Percentiles rank a stretch among this genome's conserved stretches.
Conservation (phyloP, 2,797 vertebrate species). For the Typhlichthys eigenmanni region DNA sequence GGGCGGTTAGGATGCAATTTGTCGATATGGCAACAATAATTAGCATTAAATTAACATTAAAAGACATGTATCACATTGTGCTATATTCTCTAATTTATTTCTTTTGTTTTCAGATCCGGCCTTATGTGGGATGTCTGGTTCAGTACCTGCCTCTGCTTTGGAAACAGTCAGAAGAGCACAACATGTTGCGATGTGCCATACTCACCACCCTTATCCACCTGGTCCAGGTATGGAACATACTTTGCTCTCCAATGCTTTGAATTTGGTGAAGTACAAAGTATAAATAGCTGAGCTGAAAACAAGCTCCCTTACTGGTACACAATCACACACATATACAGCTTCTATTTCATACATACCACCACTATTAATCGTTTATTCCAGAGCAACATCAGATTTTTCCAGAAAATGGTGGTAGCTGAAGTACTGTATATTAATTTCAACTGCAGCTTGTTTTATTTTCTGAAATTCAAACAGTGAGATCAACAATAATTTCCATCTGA, state of each 20-base stretch:
- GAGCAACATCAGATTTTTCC: too few relatives aligned
- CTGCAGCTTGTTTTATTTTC: too few relatives aligned
- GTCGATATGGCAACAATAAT: too few relatives aligned
- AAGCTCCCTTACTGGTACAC: not conserved
- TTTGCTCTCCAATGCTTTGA: not conserved
- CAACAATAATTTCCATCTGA: too few relatives aligned
- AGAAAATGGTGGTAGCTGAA: too few relatives aligned
- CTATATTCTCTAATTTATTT: not conserved
- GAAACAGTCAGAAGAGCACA: conserved; percentile 98
- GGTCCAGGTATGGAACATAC: conserved; percentile 82
- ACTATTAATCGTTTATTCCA: too few relatives aligned
- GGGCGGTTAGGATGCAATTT: too few relatives aligned
- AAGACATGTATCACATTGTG: too few relatives aligned
- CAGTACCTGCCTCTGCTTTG: conserved; percentile 96
- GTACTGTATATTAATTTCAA: too few relatives aligned
- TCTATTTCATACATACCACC: not conserved
- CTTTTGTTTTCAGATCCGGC: conserved; percentile 81
- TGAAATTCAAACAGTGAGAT: too few relatives aligned
- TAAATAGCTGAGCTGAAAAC: not conserved
- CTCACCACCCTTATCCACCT: conserved; percentile 93
- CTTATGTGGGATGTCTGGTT: conserved; percentile 90
- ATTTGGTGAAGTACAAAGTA: not conserved
- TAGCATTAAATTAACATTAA: too few relatives aligned
- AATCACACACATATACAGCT: conserved; percentile 1
- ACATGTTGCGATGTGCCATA: conserved; percentile 98